A percentile compares a stretch with the other conserved stretches of the same genome.
Conservation (phyloP, 2,797 vertebrate genomes). For the Melanotaenia trifasciata region DNA sequence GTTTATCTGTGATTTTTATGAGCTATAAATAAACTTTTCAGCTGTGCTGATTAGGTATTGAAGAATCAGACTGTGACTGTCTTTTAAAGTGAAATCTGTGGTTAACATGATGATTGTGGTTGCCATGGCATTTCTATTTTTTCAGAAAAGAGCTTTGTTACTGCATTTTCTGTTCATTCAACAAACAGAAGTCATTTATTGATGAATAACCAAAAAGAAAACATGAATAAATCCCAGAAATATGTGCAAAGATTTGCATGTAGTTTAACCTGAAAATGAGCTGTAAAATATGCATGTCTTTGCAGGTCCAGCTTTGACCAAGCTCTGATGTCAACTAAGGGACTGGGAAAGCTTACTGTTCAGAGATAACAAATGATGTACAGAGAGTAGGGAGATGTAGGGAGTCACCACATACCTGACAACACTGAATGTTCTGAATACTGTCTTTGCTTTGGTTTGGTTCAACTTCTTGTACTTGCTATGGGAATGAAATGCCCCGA, state of each 20-base stretch:
- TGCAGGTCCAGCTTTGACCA: background rate
- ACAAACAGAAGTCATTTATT: background rate
- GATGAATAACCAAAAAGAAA: background rate
- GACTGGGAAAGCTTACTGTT: slow-evolving; percentile 26
- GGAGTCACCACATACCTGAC: background rate
- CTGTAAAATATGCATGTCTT: background rate
- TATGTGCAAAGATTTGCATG: background rate
- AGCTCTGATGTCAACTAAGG: slow-evolving; percentile 23
- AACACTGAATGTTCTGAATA: background rate
- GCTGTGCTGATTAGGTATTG: slow-evolving; percentile 6
- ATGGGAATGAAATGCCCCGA: slow-evolving; percentile 42
- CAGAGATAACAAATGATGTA: slow-evolving; percentile 21
- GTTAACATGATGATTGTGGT: slow-evolving; percentile 14
- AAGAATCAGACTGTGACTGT: slow-evolving; percentile 6
- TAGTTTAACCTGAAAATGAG: background rate
- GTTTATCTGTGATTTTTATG: accelerated
- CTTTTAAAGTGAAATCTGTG: background rate
- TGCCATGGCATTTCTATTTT: slow-evolving; percentile 10
- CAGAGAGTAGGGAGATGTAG: background rate
- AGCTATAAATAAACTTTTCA: background rate
- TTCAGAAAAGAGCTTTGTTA: background rate
- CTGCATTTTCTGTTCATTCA: background rate
- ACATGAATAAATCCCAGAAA: background rate
- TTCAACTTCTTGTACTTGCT: background rate
- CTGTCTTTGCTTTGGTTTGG: slow-evolving; percentile 5